Base-by-base conservation (phyloP, 2,797 vertebrate genomes). In the Spondyliosoma cantharus region DNA sequence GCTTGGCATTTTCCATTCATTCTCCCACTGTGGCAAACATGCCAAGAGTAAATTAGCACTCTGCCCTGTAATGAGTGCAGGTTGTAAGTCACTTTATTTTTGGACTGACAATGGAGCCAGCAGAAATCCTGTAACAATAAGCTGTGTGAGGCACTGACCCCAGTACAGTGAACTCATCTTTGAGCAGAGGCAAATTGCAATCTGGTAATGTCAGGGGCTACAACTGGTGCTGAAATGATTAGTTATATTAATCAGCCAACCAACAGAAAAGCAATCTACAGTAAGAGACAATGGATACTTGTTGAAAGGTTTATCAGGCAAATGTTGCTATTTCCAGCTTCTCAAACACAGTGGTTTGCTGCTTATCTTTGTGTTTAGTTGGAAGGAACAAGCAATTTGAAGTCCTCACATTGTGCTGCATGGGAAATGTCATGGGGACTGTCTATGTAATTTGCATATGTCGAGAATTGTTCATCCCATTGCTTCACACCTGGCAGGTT, bases 1-100 rank as follows among this genome's bases (percentile, higher is more conserved):
- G 29, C 67, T 74, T 66, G 64, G 53, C 58, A 82, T 65, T 83
- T 80, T 82, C 58, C 48, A 86, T 80, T 71, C 9, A 79, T 76
- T 59, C 50, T 61, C 29, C 43, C 15, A 19, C 32, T 82, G 46
- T 29, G 12, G 58, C 52, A 74, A 57, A 65, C 71, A 74, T 58
- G 45, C 42, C 64, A 43, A 6, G 59, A 79, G 48, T 80, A 80
- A 90, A 86, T 81, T 57, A 68, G 71, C 70, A 73, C 20, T 6
- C 61, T 81, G 46, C 37, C 70, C 59, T 52, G 29, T 73, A 66
- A 79, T 83, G 49, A 85, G n/a, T 53, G 52, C 61, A 73, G 25
- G 25, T 29, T 50, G 72, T 62, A 49, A 80, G 37, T 76, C 56
- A 50, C 43, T 78, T 76, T 71, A 42, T 64, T 79, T 78, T 61